A percentile compares a stretch with the other conserved stretches of the same genome.
Evolutionary conservation across 2,113 vertebrate species (phyloP).

Genomic region (Varanus salvator): DNA sequence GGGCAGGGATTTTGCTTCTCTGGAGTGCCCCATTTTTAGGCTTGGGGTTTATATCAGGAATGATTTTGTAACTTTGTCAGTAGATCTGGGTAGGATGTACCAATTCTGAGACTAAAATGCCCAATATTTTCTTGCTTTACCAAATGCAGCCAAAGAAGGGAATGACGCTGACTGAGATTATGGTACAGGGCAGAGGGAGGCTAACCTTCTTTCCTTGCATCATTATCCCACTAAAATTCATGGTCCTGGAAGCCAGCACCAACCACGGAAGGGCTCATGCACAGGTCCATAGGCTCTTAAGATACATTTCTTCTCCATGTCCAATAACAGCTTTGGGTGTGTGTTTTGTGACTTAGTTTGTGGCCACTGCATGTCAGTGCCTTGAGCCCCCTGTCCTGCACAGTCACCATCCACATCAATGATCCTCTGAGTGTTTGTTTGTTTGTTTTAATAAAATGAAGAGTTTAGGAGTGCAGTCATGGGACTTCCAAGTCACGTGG

Average conservation of each 20-base stretch:
- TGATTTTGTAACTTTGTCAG: not conserved
- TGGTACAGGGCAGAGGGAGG: not conserved
- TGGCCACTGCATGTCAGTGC: not conserved
- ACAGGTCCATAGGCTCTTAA: not conserved
- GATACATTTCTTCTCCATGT: not conserved
- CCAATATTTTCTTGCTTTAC: too few species aligned
- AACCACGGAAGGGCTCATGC: not conserved
- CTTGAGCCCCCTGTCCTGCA: too few species aligned
- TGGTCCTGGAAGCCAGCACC: not conserved
- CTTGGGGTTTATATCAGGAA: slow-evolving; percentile 37
- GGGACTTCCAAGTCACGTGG: not conserved
- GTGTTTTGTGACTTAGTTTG: not conserved
- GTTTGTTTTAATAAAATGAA: not conserved
- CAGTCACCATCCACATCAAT: not conserved
- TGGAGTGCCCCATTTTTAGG: slow-evolving; percentile 46
- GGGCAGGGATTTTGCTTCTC: slow-evolving; percentile 32
- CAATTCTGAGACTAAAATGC: not conserved
- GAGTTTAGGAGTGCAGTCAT: not conserved
- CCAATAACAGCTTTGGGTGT: not conserved
- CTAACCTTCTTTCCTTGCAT: too few species aligned
- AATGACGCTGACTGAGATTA: not conserved
- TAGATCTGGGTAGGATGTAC: slow-evolving; percentile 9
- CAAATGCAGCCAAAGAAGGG: not conserved
- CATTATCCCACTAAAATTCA: not conserved
- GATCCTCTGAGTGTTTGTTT: too few species aligned